Evolutionary conservation across 2,113 vertebrate genomes (phyloP), one percentile per base, ranked within the genome.

Genomic region (Colistium nudipinnis): DNA sequence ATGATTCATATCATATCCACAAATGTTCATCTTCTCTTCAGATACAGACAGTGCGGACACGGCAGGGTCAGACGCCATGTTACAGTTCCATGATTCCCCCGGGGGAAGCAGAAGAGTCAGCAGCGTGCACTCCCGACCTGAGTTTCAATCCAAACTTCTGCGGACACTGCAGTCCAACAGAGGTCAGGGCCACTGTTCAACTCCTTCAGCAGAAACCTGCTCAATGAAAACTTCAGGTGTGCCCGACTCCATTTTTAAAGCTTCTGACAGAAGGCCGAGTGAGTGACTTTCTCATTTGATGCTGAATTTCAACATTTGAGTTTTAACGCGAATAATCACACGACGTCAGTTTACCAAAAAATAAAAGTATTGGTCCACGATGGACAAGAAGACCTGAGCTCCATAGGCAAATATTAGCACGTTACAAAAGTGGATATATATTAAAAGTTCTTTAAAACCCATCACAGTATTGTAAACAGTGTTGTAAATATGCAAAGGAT

Each of bases 31-130:
- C 49, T 47, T 4, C 28, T 77, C 27, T 38, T 5, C 24, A 85
- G 82, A 67, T 17, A 79, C 85, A 80, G 78, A 81, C 17, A 76
- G 74, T 9, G 63, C 22, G 16, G 80, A 84, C 49, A 75, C 81
- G 20, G 70, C 31, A 4, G 45, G 17, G 41, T 71, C 81, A 12
- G 76, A 82, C 5, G 69, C 36, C 33, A 43, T 41, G 57, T 4
- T 61, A 49, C 79, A 84, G 36, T 74, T 70, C 17, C 65, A 76
- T 3, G 22, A 8, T 19, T 38, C 67, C n/a, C 74, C 78, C 52
- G 28, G n/a, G 68, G 77, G 48, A 30, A 53, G 77, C 70, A 77
- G 70, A 27, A 82, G 55, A 82, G 48, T 43, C 43, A 14, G 28
- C 31, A 36, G 24, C 3, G 4, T 52, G 1, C 19, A 2, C 13